Base-by-base conservation (phyloP, 2,888 invertebrate species). In the Spilosoma lubricipeda region DNA sequence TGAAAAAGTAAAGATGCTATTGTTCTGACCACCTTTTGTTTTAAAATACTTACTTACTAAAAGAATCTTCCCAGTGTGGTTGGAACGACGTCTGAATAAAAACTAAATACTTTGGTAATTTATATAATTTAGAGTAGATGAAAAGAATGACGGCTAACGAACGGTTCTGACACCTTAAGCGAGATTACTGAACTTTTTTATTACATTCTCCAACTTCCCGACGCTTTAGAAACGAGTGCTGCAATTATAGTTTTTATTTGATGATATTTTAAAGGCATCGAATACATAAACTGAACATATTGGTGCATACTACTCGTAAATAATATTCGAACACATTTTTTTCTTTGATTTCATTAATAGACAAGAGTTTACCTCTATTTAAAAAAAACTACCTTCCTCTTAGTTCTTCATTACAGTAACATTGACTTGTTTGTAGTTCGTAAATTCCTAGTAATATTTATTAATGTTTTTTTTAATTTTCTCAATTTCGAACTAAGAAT, bases 161-260 rank as follows among this genome's bases (percentile, higher is more conserved):
- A 91, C 87, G 80, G 82, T 86, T 88, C 84, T 89, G 87, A 91
- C 92, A 92, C 92, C 91, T 91, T 80, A 72, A 82, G 85, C 78
- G 83, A 85, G 83, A 89, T 89, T 85, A 85, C 84, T 77, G 71
- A 88, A 85, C 85, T 90, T 91, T 89, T 92, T 90, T 79, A 78
- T 80, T 73, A 82, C 88, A 88, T 91, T 90, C 87, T 82, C 76
- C 69, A 80, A 84, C 78, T 85, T 85, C 76, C 77, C 77, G 81
- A 83, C 87, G 86, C 86, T 84, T 82, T 82, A 82, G 81, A 87
- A 88, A 86, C 79, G 86, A 85, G 81, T 85, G 83, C 79, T 79
- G 81, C 86, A 87, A 88, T 90, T 90, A 87, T 78, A 70, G 79
- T 90, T 90, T 90, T 90, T 86, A 82, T 82, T 73, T 30, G 69